Evolutionary conservation across 2,797 vertebrate species (phyloP).

Genomic region (Urosaurus nigricauda): DNA sequence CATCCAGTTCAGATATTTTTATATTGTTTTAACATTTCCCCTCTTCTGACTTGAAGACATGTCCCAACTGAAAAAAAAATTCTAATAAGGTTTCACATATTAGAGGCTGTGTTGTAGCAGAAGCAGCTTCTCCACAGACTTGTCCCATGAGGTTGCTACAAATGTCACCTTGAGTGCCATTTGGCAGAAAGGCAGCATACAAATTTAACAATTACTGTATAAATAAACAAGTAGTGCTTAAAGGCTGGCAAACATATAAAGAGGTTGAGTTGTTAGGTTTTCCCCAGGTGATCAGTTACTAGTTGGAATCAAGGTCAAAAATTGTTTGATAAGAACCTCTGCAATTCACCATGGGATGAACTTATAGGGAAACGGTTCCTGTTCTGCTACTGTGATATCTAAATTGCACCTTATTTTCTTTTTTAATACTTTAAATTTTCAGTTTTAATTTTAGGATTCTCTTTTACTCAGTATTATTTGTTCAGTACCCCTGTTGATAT

Average conservation of each 20-base stretch:
- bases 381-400: not conserved
- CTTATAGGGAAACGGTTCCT: not conserved
- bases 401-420: slow-evolving; percentile 26
- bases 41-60: slow-evolving; percentile 48
- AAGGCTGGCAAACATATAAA: not conserved
- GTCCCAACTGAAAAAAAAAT: slow-evolving; percentile 36
- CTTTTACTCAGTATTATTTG: slow-evolving; percentile 44
- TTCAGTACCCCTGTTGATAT: not conserved
- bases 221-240: slow-evolving; percentile 2
- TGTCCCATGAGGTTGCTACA: not conserved
- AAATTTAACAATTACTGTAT: not conserved
- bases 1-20: slow-evolving; percentile 55
- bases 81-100: slow-evolving; percentile 33
- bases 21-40: slow-evolving; percentile 42
- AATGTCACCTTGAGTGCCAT: not conserved
- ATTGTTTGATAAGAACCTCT: not conserved
- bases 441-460: slow-evolving; percentile 30
- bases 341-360: not conserved
- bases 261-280: not conserved
- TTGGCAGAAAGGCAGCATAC: not conserved
- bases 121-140: not conserved
- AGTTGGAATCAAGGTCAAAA: not conserved
- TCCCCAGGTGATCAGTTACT: not conserved
- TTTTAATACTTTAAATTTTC: slow-evolving; percentile 31
- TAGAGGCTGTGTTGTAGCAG: not conserved